Percentiles rank a stretch among this genome's conserved stretches.
Evolutionary conservation across 2,797 vertebrate genomes (phyloP).

Genomic region (Peromyscus attwateri): DNA sequence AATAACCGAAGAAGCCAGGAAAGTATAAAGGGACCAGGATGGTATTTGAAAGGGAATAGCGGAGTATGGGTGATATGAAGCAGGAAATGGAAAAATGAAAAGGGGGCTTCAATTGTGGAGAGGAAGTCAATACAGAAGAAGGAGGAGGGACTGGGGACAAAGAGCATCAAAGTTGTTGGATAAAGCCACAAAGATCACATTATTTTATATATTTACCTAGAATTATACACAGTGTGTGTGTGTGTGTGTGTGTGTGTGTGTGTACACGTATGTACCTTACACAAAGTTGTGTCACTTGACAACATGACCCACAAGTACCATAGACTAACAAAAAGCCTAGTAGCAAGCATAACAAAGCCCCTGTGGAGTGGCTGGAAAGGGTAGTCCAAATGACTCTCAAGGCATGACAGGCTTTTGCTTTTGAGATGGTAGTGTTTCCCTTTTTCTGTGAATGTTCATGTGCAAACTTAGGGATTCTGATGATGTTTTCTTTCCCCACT

Average conservation of each 20-base stretch:
- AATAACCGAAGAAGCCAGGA: neutral
- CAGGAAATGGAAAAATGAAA: neutral
- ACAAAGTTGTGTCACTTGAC: neutral
- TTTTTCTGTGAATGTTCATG: constrained; percentile 63
- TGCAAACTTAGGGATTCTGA: constrained; percentile 54
- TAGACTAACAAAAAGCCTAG: neutral
- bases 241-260: neutral
- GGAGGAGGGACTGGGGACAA: neutral
- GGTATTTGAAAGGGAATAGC: neutral
- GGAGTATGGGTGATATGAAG: neutral
- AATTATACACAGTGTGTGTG: neutral
- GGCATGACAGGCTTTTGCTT: neutral
- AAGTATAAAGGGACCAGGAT: neutral
- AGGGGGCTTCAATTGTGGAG: neutral
- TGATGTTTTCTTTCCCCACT: constrained; percentile 27
- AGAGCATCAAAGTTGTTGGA: neutral
- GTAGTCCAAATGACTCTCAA: neutral
- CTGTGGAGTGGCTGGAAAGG: neutral
- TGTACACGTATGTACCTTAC: neutral
- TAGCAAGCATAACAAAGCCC: neutral
- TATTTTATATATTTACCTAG: neutral
- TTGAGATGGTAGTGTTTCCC: neutral
- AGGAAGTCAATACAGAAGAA: neutral
- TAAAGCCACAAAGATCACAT: neutral
- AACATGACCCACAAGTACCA: neutral